Evolutionary conservation across 2,113 vertebrate genomes (phyloP).

Genomic region (Gasterosteus aculeatus): DNA sequence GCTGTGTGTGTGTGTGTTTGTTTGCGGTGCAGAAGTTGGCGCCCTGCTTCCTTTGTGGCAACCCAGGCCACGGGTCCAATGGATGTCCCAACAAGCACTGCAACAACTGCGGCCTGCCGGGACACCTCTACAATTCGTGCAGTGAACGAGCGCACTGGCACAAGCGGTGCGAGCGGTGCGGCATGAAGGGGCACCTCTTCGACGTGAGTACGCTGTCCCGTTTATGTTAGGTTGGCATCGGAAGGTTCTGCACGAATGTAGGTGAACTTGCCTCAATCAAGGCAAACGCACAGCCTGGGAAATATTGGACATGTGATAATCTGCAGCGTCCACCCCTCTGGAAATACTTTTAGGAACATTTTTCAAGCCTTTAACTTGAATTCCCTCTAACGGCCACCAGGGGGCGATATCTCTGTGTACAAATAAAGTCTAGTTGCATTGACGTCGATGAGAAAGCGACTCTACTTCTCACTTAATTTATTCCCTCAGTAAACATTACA

Average conservation of each 20-base stretch:
- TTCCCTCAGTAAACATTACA: no score
- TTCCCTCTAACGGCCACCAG: no score
- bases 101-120: conserved; percentile 89
- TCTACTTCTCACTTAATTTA: no score
- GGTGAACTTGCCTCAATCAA: not conserved
- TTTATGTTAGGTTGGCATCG: not conserved
- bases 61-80: conserved; percentile 79
- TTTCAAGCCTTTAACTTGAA: no score
- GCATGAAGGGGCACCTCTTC: conserved; percentile 89
- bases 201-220: conserved; percentile 86
- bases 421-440: no score
- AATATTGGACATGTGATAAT: not conserved
- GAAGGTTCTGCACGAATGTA: not conserved
- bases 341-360: not conserved
- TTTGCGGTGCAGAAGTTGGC: conserved; percentile 81
- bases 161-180: conserved; percentile 89
- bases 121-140: conserved; percentile 84
- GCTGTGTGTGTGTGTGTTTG: conserved; percentile 18
- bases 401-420: no score
- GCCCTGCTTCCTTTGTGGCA: conserved; percentile 88
- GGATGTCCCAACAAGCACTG: conserved; percentile 87
- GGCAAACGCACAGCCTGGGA: not conserved
- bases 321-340: not conserved
- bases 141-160: conserved; percentile 85
- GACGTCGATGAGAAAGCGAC: no score